These are phyloP conservation scores for Stenichneumon culpator DNA, from an alignment of 2,888 invertebrate species.

Conservation along the genomic window DNA sequence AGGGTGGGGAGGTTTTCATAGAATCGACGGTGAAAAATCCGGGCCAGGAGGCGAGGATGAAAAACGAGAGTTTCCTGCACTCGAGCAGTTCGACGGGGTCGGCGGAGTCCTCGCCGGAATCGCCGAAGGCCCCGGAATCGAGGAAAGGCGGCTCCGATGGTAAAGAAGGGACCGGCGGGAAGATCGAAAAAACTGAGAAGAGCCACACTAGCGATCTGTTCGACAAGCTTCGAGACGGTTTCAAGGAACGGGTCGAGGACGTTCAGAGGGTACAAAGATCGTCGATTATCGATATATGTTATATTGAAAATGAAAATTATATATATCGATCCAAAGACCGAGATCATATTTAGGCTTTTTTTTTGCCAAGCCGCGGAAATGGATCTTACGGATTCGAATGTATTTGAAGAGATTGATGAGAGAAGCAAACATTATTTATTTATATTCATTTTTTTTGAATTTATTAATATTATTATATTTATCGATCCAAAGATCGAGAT, in stretches of 20 bases:
- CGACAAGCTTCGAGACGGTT: slow-evolving; percentile 73
- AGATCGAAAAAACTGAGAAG: slow-evolving; percentile 57
- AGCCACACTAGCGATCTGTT: slow-evolving; percentile 62
- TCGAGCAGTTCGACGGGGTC: neutral
- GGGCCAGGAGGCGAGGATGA: neutral
- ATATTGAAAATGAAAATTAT: neutral
- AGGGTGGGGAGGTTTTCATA: slow-evolving; percentile 25
- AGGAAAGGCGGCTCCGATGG: slow-evolving; percentile 19
- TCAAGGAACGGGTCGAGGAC: slow-evolving; percentile 87
- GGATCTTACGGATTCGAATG: neutral
- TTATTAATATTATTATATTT: too few relatives aligned
- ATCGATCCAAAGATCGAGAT: neutral
- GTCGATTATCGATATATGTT: slow-evolving; percentile 87
- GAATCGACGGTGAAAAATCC: slow-evolving; percentile 19
- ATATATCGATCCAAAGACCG: neutral
- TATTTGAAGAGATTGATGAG: neutral
- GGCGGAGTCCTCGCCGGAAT: slow-evolving; percentile 23
- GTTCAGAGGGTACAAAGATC: slow-evolving; percentile 87
- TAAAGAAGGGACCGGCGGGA: slow-evolving; percentile 48
- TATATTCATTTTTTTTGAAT: too few relatives aligned
- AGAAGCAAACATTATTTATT: too few relatives aligned
- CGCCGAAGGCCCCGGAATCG: neutral
- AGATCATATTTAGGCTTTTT: neutral
- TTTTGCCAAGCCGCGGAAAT: neutral
- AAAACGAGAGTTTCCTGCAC: slow-evolving; percentile 1